A percentile compares a stretch with the other conserved stretches of the same genome.
Conservation (phyloP, 2,888 invertebrate species). For the Drosophila ezoana region DNA sequence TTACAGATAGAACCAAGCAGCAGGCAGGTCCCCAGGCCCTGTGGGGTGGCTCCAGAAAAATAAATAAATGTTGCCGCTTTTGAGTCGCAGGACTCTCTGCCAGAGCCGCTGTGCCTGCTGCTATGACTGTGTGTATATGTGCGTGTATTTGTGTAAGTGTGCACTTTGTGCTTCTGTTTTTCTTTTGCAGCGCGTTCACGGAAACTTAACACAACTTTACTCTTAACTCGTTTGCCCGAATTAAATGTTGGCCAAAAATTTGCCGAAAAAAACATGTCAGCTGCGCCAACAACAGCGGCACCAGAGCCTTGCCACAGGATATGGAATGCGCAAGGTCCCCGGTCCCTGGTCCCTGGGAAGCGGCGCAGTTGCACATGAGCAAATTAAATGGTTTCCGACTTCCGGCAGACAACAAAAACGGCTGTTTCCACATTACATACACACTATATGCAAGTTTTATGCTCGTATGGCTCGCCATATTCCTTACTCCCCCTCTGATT, state of each 20-base stretch:
- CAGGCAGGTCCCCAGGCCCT: constrained; percentile 52
- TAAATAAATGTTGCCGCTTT: constrained; percentile 75
- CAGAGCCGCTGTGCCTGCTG: constrained; percentile 1
- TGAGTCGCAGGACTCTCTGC: constrained; percentile 35
- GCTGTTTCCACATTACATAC: constrained; percentile 57
- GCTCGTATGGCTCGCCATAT: constrained; percentile 50
- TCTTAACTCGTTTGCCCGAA: constrained; percentile 79
- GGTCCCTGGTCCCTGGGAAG: constrained; percentile 26
- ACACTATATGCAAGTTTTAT: constrained; percentile 61
- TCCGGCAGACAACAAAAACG: constrained; percentile 77
- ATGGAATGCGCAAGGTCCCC: constrained; percentile 26
- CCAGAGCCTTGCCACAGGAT: constrained; percentile 59
- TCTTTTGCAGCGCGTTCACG: constrained; percentile 57
- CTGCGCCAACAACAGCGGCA: constrained; percentile 50
- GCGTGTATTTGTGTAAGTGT: constrained; percentile 14
- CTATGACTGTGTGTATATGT: neutral
- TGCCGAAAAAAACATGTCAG: constrained; percentile 64
- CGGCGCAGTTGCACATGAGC: constrained; percentile 76
- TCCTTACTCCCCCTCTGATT: neutral
- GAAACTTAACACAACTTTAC: constrained; percentile 79
- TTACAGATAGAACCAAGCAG: constrained; percentile 19
- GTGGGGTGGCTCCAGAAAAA: constrained; percentile 66
- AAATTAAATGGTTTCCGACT: constrained; percentile 80
- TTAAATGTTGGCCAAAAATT: constrained; percentile 76
- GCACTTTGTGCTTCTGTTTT: constrained; percentile 69